A percentile compares a stretch with the other conserved stretches of the same genome.
These are phyloP conservation scores for Apodemia duryi DNA, from an alignment of 2,888 invertebrate genomes.

Conservation along the genomic window DNA sequence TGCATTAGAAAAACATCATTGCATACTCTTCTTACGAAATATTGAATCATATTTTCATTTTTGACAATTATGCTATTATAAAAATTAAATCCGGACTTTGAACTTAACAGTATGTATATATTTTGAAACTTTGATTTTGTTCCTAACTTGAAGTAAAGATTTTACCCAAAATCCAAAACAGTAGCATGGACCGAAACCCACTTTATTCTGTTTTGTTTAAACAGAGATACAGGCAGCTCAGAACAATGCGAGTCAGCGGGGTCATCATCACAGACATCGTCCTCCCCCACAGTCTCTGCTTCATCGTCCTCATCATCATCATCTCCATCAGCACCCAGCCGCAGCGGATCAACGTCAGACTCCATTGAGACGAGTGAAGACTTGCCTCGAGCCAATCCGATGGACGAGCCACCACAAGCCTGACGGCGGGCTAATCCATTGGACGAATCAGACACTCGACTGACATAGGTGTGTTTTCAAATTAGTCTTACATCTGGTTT, in stretches of 20 bases:
- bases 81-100: too few relatives aligned
- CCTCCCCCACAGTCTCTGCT: conserved; percentile 26
- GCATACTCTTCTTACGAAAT: too few relatives aligned
- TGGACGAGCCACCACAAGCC: conserved; percentile 74
- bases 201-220: background rate
- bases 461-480: background rate
- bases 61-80: too few relatives aligned
- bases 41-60: too few relatives aligned
- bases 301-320: conserved; percentile 25
- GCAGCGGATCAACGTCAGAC: conserved; percentile 40
- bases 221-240: conserved; percentile 44
- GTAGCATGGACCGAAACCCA: too few relatives aligned
- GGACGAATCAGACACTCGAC: background rate
- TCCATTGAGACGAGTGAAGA: conserved; percentile 37
- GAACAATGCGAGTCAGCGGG: conserved; percentile 42
- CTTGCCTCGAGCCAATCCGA: conserved; percentile 62
- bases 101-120: too few relatives aligned
- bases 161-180: too few relatives aligned
- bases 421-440: conserved; percentile 41
- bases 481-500: background rate
- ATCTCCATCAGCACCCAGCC: conserved; percentile 43
- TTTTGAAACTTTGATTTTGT: too few relatives aligned
- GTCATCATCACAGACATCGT: conserved; percentile 31
- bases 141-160: too few relatives aligned
- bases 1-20: too few relatives aligned